Conservation (phyloP, 2,113 vertebrate genomes). For the Spilogale gracilis region DNA sequence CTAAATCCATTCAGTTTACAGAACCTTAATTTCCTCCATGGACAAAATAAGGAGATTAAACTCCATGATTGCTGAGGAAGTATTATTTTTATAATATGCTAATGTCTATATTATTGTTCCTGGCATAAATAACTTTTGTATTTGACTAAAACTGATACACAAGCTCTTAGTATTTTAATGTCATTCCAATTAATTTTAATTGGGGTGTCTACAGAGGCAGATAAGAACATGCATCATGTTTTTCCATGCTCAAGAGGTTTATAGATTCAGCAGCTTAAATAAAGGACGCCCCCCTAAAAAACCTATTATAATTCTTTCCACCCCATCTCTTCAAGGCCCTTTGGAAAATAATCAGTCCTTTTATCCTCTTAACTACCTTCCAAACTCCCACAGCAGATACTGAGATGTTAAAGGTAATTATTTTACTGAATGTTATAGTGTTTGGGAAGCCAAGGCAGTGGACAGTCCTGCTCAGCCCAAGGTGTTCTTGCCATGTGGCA, state of each 20-base stretch:
- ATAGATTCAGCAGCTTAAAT: not conserved
- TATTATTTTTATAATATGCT: constrained; percentile 47
- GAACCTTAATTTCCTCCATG: not conserved
- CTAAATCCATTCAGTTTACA: not conserved
- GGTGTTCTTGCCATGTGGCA: not conserved
- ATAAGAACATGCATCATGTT: not conserved
- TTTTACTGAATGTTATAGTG: not conserved
- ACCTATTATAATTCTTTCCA: not conserved
- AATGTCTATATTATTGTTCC: not conserved
- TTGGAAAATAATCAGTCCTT: constrained; percentile 44
- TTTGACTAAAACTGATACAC: constrained; percentile 53
- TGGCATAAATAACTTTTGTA: constrained; percentile 27
- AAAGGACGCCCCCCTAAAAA: not conserved
- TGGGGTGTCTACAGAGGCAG: not conserved
- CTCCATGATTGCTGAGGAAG: not conserved
- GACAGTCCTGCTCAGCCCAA: not conserved
- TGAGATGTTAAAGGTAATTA: not conserved
- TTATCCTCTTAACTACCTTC: not conserved
- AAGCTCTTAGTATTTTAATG: constrained; percentile 19
- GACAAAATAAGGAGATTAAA: constrained; percentile 39
- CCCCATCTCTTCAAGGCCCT: constrained; percentile 5
- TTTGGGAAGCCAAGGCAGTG: not conserved
- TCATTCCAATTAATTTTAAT: constrained; percentile 21
- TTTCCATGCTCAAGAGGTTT: not conserved
- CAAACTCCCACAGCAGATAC: not conserved